Base-by-base conservation (phyloP, 2,888 invertebrate genomes). In the Latrodectus elegans region DNA sequence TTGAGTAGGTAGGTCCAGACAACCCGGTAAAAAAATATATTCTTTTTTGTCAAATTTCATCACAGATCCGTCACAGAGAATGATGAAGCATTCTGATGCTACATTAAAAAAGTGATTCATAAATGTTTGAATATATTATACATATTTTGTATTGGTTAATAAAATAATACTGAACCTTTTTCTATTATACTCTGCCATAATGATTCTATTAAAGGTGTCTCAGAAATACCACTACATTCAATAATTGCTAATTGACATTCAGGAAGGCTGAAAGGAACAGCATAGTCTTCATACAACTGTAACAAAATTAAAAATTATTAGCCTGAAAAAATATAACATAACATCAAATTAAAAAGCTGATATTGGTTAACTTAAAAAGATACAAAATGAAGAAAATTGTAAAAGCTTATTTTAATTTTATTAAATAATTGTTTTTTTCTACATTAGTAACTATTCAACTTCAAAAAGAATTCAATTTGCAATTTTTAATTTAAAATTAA, bases 211-310 rank as follows among this genome's bases (percentile, higher is more conserved):
- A 98, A 93, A 86, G 96, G 94, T 0, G 95, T 94, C 92, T 99
- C 98, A 91, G 96, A 95, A 92, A 98, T 96, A 15, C 97, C 97
- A 9, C 98, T 97, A 92, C 97, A 98, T 91, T 98, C 96, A 73
- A 99, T 95, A 89, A 99, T 98, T 9, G 97, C 97, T 84, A 99
- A 93, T 93, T 99, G 97, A 92, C 97, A 96, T 92, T 98, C 98
- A 95, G 97, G 96, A 68, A 99, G 93, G 90, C 96, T 95, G 92
- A 96, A 96, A 4, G 96, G 96, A 91, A 97, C 97, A 0, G 98
- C 98, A 93, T 96, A 98, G 90, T 97, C 96, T 92, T 96, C 96
- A 92, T 97, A 98, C 55, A 98, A 92, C 95, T 96, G 90, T 17
- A 79, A 81, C 9, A 83, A 22, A 51, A 51, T 38, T 10, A 77